Base-by-base conservation (phyloP, 1,140 invertebrate genomes). In the Arctopsyche grandis region DNA sequence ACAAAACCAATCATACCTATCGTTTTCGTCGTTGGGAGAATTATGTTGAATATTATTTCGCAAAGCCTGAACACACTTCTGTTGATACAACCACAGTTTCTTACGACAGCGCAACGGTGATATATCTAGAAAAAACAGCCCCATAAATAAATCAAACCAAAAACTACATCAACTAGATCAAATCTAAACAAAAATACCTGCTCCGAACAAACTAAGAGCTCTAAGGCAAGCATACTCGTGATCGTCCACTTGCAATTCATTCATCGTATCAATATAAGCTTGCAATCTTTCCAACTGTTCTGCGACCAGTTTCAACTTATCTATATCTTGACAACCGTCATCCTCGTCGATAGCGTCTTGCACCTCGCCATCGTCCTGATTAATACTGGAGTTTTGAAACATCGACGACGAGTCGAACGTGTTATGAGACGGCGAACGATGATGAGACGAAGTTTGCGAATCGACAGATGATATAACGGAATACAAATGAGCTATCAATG, bases 191-290 rank as follows among this genome's bases (percentile, higher is more conserved):
- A 1, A 26, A 66, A 66, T 73, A 81, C 82, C 82, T 22, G 79
- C 76, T 21, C 80, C 78, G 85, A 97, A 97, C 19, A 98, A 91
- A 9, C 93, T 93, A 48, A 98, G 91, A 5, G 95, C 93, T 84
- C 97, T 94, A n/a, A 98, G 90, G 86, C 96, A 97, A 0, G 96
- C 96, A 87, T 94, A 96, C 86, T 99, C 97, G 75, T 93, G 89
- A 73, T 94, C 91, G 85, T 95, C 92, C 69, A 97, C 90, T 85
- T 96, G 91, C 80, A 97, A 85, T 83, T 91, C 89, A 78, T 93
- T 91, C 89, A 96, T 91, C 71, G 90, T 90, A 82, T 90, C 91
- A n/a, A 96, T 91, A 85, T 95, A 95, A 84, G 95, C 93, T 87
- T 96, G 94, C 70, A 98, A 87, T 83, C 93, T 92, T 66, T 93